Conservation (phyloP, 2,888 invertebrate species). For the Brachyptera putata region DNA sequence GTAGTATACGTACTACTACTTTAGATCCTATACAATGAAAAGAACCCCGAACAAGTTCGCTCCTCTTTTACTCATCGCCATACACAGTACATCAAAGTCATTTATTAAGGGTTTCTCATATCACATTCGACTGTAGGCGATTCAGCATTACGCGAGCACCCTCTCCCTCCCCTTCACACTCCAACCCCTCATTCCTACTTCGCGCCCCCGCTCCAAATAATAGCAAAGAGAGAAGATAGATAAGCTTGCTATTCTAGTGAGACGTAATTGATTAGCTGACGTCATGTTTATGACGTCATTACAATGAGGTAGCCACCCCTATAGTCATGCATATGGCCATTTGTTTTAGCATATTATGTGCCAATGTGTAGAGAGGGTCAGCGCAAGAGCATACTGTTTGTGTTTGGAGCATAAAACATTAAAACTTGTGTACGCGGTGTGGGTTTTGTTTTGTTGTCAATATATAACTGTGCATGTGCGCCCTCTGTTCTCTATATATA, state of each 20-base stretch:
- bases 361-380: background rate
- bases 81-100: slow-evolving; percentile 13
- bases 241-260: slow-evolving; percentile 19
- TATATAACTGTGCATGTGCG: background rate
- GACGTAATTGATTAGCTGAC: slow-evolving; percentile 21
- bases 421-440: background rate
- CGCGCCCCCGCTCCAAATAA: slow-evolving; percentile 12
- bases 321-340: slow-evolving; percentile 10
- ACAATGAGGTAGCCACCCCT: slow-evolving; percentile 21
- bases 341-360: slow-evolving; percentile 13
- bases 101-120: slow-evolving; percentile 15
- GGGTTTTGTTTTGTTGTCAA: slow-evolving; percentile 16
- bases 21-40: no score
- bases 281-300: slow-evolving; percentile 23
- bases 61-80: background rate
- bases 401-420: slow-evolving; percentile 5
- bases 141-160: slow-evolving; percentile 18
- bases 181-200: background rate
- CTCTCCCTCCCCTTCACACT: background rate
- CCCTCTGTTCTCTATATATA: no score
- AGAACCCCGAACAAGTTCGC: slow-evolving; percentile 3
- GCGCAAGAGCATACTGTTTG: background rate
- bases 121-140: slow-evolving; percentile 14
- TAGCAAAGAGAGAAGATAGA: slow-evolving; percentile 18
- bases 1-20: no score